Conservation (phyloP, 1,140 invertebrate species). For the Centruroides sculpturatus region DNA sequence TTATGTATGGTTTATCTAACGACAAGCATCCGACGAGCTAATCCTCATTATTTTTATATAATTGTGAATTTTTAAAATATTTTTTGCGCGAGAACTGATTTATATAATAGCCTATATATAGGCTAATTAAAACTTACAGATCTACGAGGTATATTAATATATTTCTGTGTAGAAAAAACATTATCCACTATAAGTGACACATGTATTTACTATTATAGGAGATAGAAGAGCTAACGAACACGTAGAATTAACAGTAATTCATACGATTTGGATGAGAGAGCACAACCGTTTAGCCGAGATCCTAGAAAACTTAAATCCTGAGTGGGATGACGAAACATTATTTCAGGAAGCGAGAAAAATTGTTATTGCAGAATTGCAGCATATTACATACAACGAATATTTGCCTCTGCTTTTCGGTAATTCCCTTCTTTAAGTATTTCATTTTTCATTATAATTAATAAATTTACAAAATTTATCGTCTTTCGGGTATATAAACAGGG, state of each 20-base stretch:
- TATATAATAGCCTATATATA: too few species aligned
- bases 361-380: conserved; percentile 29
- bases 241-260: conserved; percentile 36
- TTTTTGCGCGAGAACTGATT: too few species aligned
- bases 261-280: conserved; percentile 37
- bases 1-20: too few species aligned
- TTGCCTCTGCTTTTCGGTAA: conserved; percentile 26
- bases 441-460: too few species aligned
- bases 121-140: too few species aligned
- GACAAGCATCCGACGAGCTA: too few species aligned
- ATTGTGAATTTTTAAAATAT: too few species aligned
- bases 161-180: too few species aligned
- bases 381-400: conserved; percentile 30
- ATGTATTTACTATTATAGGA: conserved; percentile 38
- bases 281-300: conserved; percentile 22
- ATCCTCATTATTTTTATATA: too few species aligned
- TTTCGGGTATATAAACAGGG: neutral
- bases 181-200: too few species aligned
- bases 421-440: neutral
- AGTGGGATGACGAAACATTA: conserved; percentile 30
- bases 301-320: conserved; percentile 26
- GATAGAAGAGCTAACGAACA: conserved; percentile 40
- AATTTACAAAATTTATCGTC: too few species aligned
- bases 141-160: too few species aligned
- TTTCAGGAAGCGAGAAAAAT: conserved; percentile 32